A percentile compares a stretch with the other conserved stretches of the same genome.
These are phyloP conservation scores for Euwallacea similis DNA, from an alignment of 1,140 invertebrate species.

Conservation along the genomic window DNA sequence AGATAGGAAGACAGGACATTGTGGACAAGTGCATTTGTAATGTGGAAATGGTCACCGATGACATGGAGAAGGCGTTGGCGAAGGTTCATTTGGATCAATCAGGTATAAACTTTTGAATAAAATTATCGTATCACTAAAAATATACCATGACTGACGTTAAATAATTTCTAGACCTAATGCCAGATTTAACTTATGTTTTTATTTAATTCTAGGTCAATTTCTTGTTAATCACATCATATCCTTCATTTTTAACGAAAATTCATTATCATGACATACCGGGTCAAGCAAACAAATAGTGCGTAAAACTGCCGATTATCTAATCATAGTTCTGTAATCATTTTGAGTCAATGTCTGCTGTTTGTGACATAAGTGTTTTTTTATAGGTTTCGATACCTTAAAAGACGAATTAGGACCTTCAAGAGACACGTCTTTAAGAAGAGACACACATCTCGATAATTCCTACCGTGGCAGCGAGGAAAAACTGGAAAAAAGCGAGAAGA, in stretches of 20 bases:
- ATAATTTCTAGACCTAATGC: too few species aligned
- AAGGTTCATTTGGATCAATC: slow-evolving; percentile 75
- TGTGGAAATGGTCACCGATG: slow-evolving; percentile 76
- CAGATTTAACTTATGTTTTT: too few species aligned
- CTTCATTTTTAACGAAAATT: too few species aligned
- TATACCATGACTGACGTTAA: too few species aligned
- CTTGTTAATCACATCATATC: too few species aligned
- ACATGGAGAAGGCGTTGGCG: slow-evolving; percentile 76
- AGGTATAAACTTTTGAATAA: slow-evolving; percentile 44
- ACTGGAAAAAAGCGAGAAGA: slow-evolving; percentile 49
- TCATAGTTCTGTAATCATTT: too few species aligned
- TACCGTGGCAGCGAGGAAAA: slow-evolving; percentile 56
- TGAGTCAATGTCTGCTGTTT: too few species aligned
- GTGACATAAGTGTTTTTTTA: neutral
- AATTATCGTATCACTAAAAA: too few species aligned
- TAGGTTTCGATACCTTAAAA: slow-evolving; percentile 70
- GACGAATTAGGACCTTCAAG: slow-evolving; percentile 71
- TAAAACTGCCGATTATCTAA: too few species aligned
- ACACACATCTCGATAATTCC: slow-evolving; percentile 63
- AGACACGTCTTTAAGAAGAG: slow-evolving; percentile 61
- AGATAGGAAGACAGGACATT: slow-evolving; percentile 77
- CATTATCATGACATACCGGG: too few species aligned
- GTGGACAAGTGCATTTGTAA: slow-evolving; percentile 81
- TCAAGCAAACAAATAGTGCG: too few species aligned
- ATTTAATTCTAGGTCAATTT: too few species aligned